Base-by-base conservation (phyloP, 1,140 invertebrate species). In the Pristionchus pacificus region DNA sequence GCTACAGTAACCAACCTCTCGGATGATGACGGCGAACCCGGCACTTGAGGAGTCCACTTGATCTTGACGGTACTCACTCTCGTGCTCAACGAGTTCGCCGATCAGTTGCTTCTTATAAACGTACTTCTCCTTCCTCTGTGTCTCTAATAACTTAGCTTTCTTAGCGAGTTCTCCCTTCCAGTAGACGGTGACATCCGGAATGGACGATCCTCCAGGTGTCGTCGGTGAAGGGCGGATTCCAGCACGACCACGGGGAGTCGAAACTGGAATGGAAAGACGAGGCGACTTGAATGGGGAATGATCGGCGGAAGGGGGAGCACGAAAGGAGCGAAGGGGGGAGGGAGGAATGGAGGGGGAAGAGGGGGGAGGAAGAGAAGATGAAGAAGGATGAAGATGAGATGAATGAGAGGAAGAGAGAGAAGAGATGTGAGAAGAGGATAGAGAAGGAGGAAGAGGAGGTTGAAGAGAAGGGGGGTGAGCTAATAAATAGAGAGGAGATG, bases 301-400 rank as follows among this genome's bases (percentile, higher is more conserved):
- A 14, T 57, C 14, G 14, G 14, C 24, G 14, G 14, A 57, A 14
- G 55, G 14, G n/a, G 14, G 14, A 14, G 14, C 14, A 14, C 24
- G 14, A 14, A n/a, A 14, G 14, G 55, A 57, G 14, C 55, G 55
- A 57, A 14, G n/a, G 14, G 14, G 55, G n/a, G 55, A 57, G 14
- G 55, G 55, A 57, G 14, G 55, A 14, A 14, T 14, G 55, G 55
- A 57, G 10, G 25, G 55, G 55, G n/a, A 14, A 57, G 55, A n/a
- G 55, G 14, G 55, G 55, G 55, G 55, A 57, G 14, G 55, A 57
- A 14, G n/a, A 55, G 59, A 66, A 66, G 31, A 1, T 28, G 25
- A 29, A 30, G 24, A 25, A 2, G 15, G 49, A 64, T 65, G 33
- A 65, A 57, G 59, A 66, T 58, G 65, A 65, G 6, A 14, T 15